A percentile compares a stretch with the other conserved stretches of the same genome.
phyloP scores from a whole-genome alignment of 2,113 vertebrate species.

The Charina bottae region DNA sequence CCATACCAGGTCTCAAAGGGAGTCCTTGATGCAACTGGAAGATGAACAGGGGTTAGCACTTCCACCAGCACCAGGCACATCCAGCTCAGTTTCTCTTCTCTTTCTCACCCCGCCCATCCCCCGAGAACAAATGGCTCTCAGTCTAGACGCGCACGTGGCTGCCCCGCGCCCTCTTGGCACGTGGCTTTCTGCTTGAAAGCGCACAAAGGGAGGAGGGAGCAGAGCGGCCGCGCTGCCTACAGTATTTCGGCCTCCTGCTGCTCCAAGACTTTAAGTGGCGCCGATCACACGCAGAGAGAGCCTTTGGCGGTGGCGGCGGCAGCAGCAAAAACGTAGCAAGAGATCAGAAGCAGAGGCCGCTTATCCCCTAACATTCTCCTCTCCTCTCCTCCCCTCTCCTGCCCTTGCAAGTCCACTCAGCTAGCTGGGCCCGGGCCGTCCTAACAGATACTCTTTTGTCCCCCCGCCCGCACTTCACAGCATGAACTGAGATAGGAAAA shows the following conservation, averaged over 20 bases:
- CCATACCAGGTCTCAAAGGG: no score
- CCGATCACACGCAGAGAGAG: neutral
- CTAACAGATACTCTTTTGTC: neutral
- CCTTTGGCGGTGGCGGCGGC: neutral
- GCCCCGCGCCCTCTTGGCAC: neutral
- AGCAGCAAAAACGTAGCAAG: neutral
- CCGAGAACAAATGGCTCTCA: neutral
- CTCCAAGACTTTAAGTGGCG: neutral
- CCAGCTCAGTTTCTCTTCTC: neutral
- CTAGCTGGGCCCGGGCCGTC: neutral
- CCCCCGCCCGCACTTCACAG: neutral
- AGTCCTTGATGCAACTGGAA: neutral
- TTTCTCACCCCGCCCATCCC: neutral
- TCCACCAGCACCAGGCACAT: neutral
- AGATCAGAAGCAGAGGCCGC: neutral
- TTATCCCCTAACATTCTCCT: no score
- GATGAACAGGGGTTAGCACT: neutral
- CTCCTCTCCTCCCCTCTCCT: neutral
- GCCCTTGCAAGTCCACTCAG: neutral
- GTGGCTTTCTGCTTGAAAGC: neutral
- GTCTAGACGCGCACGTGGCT: conserved; percentile 29
- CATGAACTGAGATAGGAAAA: neutral
- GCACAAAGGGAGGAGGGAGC: neutral
- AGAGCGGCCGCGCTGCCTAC: neutral
- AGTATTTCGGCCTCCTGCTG: neutral